Base-by-base conservation (phyloP, 2,113 vertebrate species). In the Eupsittula cactorum region DNA sequence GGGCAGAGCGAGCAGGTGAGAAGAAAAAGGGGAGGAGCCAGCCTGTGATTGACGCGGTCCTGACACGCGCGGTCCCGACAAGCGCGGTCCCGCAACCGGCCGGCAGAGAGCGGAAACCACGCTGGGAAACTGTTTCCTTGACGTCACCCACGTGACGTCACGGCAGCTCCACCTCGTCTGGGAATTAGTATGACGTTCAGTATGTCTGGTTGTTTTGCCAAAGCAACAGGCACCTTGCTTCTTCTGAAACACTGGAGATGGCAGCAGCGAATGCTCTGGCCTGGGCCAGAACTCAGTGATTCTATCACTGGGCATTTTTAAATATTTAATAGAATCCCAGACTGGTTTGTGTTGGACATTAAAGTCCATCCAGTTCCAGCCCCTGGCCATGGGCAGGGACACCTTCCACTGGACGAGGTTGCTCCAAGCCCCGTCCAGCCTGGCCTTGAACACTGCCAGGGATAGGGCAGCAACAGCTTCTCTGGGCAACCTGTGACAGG, bases 161-260 rank as follows among this genome's bases (percentile, higher is more conserved):
- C 33, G 19, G 55, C 31, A 8, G 19, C 55, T 9, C 55, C 55
- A 14, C 55, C 55, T n/a, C 55, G 8, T 21, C 19, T 21, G 11
- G 42, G 39, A 23, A 9, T 1, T 10, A 4, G 7, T 1, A 11
- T 20, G 16, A 29, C 9, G 16, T 11, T 7, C 10, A 10, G 4
- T 9, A 11, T 12, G 20, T 4, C 1, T 5, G 29, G n/a, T 5
- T 3, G 19, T 29, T 50, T 1, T 0, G 0, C 27, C 18, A 9
- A 2, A 52, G 62, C 13, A 10, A 6, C 1, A 2, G 16, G 7
- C 13, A 13, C 17, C 0, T 1, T 6, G 2, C 24, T 2, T 1
- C 3, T 12, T 4, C 18, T 1, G 16, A 2, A 2, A 5, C 37
- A 3, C 13, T 8, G n/a, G 3, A 23, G 20, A 7, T 2, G 2